phyloP scores from a whole-genome alignment of 1,140 invertebrate genomes.

The Conus ventricosus region DNA sequence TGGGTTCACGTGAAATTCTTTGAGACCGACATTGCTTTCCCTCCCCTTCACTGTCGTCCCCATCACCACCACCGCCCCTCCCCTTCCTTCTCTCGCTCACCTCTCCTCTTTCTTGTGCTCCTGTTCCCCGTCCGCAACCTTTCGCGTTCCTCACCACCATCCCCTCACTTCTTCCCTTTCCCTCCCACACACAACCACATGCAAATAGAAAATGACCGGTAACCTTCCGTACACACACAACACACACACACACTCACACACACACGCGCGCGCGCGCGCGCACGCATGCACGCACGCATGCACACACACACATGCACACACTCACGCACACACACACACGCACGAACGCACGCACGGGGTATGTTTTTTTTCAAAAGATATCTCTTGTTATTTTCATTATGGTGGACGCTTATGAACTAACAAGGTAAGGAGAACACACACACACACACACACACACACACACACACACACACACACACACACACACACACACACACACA shows the following conservation, averaged over 20 bases:
- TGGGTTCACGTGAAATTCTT: no score
- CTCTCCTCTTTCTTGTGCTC: no score
- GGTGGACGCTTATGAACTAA: background rate
- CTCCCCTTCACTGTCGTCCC: no score
- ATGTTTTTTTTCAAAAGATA: no score
- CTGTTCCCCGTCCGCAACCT: no score
- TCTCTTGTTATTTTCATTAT: no score
- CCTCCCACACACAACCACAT: background rate
- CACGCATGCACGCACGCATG: background rate
- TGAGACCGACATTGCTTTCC: no score
- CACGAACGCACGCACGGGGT: background rate
- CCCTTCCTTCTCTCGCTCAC: no score
- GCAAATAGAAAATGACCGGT: background rate
- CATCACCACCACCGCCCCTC: no score
- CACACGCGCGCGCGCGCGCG: background rate
- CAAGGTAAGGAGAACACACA: background rate
- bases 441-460: conserved; percentile 24
- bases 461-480: conserved; percentile 9
- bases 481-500: conserved; percentile 11
- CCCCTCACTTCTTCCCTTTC: no score
- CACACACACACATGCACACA: background rate
- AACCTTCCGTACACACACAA: background rate
- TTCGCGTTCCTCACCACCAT: no score
- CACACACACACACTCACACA: background rate
- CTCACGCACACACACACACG: background rate